Evolutionary conservation across 2,113 vertebrate genomes (phyloP), one percentile per base, ranked within the genome.

Genomic region (Orthonyx spaldingii): DNA sequence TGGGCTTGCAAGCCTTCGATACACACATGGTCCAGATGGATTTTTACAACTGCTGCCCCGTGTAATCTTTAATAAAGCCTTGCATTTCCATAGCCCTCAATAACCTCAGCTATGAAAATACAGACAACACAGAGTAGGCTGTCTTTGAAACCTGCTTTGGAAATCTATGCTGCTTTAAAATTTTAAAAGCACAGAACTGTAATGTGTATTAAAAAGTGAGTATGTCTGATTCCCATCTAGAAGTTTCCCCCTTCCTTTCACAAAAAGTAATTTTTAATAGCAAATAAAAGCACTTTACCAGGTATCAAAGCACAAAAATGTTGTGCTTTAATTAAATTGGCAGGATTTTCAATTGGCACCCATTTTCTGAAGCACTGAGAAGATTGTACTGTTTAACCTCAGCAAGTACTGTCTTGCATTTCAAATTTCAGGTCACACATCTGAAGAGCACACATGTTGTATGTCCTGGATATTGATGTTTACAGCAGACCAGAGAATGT

Each of bases 401-500:
- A 33, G 30, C 44, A 63, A 42, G 33, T 50, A 18, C 42, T 65
- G 50, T 19, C 30, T 71, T 32, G 57, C 8, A 2, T 49, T 78
- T 60, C 2, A 0, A 26, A 37, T 71, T 90, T 83, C 57, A 68
- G 19, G 14, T 46, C 35, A 8, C 21, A 7, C 1, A 1, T 20
- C 63, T 44, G 27, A 75, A 76, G n/a, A 79, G 32, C 50, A 42
- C 10, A 27, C 30, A 35, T 2, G 8, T 63, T 15, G 7, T 11
- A 6, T 6, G 24, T 94, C 63, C 60, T 47, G 61, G 27, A 50
- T 27, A 18, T 10, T 0, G 0, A 5, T 57, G 35, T 47, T 84
- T 22, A 47, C 41, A 79, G 53, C 3, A 0, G 8, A 13, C 16
- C 82, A 71, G 47, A 44, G 30, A 66, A 59, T 0, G 0, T 68